phyloP scores from a whole-genome alignment of 2,797 vertebrate genomes.

The Cyclura pinguis region DNA sequence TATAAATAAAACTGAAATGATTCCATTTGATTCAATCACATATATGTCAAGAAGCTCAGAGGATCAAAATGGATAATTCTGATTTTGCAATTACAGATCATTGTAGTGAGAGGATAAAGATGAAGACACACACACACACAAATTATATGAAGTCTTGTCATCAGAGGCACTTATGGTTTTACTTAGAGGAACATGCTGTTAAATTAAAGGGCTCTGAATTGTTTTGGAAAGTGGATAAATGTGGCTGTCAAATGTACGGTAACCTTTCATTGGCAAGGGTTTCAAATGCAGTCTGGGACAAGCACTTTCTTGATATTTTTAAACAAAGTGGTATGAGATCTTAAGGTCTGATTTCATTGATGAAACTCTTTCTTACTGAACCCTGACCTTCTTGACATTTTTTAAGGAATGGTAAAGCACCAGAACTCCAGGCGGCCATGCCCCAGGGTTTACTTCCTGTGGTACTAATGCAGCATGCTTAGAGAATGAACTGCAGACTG shows the following conservation, averaged over 20 bases:
- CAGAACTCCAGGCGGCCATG: neutral
- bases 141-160: neutral
- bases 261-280: neutral
- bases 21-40: neutral
- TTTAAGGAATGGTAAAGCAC: neutral
- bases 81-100: neutral
- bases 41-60: neutral
- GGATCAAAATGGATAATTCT: conserved; percentile 9
- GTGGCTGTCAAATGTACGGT: neutral
- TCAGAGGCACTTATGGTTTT: conserved; percentile 8
- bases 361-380: neutral
- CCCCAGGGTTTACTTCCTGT: neutral
- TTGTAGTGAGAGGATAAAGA: too few relatives aligned
- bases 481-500: neutral
- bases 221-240: neutral
- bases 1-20: neutral
- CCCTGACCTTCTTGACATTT: neutral
- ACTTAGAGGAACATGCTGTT: neutral
- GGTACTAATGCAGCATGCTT: neutral
- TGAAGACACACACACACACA: neutral
- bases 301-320: neutral
- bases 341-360: neutral
- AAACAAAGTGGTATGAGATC: neutral
- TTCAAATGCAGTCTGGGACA: neutral
- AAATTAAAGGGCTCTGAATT: neutral